These are phyloP conservation scores for Sturnus vulgaris DNA, from an alignment of 2,113 vertebrate species.

Conservation along the genomic window DNA sequence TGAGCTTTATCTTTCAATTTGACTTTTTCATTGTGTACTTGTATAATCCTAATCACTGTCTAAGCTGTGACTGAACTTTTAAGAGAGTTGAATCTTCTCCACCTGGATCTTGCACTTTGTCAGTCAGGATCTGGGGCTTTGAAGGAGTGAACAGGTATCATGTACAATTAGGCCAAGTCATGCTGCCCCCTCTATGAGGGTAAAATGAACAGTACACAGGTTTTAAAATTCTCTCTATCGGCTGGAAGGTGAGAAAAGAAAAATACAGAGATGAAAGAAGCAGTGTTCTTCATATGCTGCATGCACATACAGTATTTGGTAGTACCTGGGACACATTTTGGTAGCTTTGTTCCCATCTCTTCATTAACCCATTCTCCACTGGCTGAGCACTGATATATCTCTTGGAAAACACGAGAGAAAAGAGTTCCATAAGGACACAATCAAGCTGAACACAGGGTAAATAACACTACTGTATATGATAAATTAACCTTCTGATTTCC, in stretches of 20 bases:
- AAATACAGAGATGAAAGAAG: neutral
- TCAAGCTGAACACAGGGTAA: neutral
- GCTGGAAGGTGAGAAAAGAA: neutral
- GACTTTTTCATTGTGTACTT: neutral
- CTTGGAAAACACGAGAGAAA: slow-evolving; percentile 33
- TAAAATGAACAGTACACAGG: neutral
- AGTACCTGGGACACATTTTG: slow-evolving; percentile 75
- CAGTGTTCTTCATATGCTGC: neutral
- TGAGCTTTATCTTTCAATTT: neutral
- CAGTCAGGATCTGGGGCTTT: neutral
- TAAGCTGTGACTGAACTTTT: neutral
- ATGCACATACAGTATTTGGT: fast-evolving
- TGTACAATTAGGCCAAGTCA: neutral
- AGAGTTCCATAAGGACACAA: neutral
- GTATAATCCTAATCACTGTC: neutral
- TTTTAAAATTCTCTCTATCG: neutral
- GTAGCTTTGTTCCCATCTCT: slow-evolving; percentile 56
- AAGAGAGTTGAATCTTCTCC: neutral
- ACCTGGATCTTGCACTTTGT: neutral
- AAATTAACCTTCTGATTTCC: neutral
- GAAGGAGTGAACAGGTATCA: neutral
- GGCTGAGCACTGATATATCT: slow-evolving; percentile 58
- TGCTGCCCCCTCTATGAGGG: neutral
- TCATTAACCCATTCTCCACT: slow-evolving; percentile 71
- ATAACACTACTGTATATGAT: neutral